Evolutionary conservation across 2,888 invertebrate genomes (phyloP).

Genomic region (Drosophila monieri): DNA sequence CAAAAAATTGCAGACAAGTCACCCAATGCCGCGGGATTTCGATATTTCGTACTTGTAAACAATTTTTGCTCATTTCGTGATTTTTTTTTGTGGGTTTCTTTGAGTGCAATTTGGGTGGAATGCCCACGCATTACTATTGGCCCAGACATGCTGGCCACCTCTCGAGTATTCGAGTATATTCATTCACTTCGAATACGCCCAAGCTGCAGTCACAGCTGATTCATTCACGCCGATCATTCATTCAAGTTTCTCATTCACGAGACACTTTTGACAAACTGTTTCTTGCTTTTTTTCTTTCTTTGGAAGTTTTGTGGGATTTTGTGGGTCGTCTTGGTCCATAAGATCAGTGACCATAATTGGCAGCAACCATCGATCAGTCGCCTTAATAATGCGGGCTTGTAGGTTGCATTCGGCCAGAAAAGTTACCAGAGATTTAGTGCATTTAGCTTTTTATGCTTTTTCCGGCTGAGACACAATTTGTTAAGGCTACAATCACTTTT

Average conservation of each 20-base stretch:
- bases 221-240: constrained; percentile 50
- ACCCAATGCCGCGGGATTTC: constrained; percentile 44
- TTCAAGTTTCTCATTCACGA: constrained; percentile 52
- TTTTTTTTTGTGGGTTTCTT: constrained; percentile 9
- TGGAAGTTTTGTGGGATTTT: constrained; percentile 35
- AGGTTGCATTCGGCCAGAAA: constrained; percentile 33
- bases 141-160: constrained; percentile 44
- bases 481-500: constrained; percentile 39
- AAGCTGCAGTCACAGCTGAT: constrained; percentile 47
- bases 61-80: constrained; percentile 21
- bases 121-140: constrained; percentile 31
- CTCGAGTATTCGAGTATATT: constrained; percentile 21
- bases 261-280: constrained; percentile 73
- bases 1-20: constrained; percentile 33
- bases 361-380: constrained; percentile 60
- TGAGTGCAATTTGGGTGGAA: constrained; percentile 33
- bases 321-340: constrained; percentile 33
- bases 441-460: constrained; percentile 9
- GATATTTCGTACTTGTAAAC: constrained; percentile 40
- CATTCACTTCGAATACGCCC: constrained; percentile 41
- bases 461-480: constrained; percentile 48
- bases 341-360: constrained; percentile 45
- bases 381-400: constrained; percentile 55
- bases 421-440: constrained; percentile 52
- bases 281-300: constrained; percentile 7